A percentile compares a stretch with the other conserved stretches of the same genome.
Evolutionary conservation across 2,797 vertebrate species (phyloP).

Genomic region (Sardinella longiceps): DNA sequence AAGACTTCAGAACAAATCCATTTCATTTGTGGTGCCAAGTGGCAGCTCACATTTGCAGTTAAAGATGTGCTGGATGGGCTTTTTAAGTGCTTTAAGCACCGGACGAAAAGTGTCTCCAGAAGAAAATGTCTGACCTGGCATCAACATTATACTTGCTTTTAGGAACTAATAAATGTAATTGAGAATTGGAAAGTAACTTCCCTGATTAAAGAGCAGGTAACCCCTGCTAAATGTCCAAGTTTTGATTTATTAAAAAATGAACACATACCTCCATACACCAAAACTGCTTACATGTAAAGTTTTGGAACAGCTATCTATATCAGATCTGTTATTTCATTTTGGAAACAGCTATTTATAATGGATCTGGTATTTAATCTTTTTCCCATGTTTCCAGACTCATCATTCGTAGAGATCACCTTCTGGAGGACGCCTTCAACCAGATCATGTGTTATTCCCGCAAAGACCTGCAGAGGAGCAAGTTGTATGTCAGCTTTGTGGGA

Average conservation of each 20-base stretch:
- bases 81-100: background rate
- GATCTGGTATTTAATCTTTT: conserved; percentile 16
- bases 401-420: conserved; percentile 94
- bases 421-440: conserved; percentile 98
- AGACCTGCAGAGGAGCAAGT: conserved; percentile 95
- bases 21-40: background rate
- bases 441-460: conserved; percentile 98
- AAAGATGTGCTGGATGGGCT: background rate
- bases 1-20: conserved; percentile 7
- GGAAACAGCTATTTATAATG: background rate
- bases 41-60: background rate
- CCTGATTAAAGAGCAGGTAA: background rate
- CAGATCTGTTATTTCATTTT: background rate
- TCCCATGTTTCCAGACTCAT: conserved; percentile 81
- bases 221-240: background rate
- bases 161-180: background rate
- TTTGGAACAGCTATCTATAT: background rate
- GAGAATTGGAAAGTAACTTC: background rate
- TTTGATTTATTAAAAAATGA: background rate
- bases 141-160: background rate
- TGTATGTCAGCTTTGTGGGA: conserved; percentile 95
- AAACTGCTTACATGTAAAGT: background rate
- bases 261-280: background rate
- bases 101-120: background rate
- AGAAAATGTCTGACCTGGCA: background rate